These are phyloP conservation scores for Tapirus terrestris DNA, from an alignment of 2,113 vertebrate genomes.

Conservation along the genomic window DNA sequence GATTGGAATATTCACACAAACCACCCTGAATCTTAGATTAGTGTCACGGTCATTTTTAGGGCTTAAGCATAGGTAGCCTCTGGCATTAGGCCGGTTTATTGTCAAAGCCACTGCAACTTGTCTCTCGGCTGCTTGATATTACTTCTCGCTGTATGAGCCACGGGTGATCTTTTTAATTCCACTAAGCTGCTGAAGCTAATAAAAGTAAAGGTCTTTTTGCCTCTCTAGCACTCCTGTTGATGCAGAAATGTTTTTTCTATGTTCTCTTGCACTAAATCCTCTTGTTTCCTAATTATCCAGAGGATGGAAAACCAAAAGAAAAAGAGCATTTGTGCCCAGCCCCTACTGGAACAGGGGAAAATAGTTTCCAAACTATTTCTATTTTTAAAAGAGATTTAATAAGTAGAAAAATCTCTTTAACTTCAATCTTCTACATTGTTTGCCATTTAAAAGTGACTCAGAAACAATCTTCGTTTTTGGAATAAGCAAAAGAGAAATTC, in stretches of 20 bases:
- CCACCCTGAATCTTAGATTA: neutral
- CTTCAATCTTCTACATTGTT: neutral
- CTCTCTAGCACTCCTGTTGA: neutral
- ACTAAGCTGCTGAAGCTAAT: constrained; percentile 22
- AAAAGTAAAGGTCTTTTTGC: neutral
- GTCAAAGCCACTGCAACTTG: neutral
- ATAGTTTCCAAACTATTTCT: constrained; percentile 58
- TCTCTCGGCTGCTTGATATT: neutral
- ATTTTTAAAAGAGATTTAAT: constrained; percentile 46
- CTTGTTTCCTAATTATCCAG: constrained; percentile 47
- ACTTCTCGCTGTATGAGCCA: neutral
- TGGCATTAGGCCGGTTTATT: neutral
- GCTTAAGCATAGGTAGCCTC: neutral
- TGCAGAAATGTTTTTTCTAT: neutral
- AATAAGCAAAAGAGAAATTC: constrained; percentile 25
- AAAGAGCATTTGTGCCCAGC: neutral
- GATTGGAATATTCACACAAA: neutral
- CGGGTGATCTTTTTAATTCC: neutral
- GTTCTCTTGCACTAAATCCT: neutral
- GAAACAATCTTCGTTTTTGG: neutral
- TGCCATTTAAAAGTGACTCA: constrained; percentile 47
- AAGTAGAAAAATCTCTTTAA: constrained; percentile 9
- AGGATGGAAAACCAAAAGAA: constrained; percentile 26
- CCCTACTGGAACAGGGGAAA: neutral
- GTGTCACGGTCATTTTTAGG: neutral